Conservation (phyloP, 2,797 vertebrate genomes). For the Neosilurus hyrtlii region DNA sequence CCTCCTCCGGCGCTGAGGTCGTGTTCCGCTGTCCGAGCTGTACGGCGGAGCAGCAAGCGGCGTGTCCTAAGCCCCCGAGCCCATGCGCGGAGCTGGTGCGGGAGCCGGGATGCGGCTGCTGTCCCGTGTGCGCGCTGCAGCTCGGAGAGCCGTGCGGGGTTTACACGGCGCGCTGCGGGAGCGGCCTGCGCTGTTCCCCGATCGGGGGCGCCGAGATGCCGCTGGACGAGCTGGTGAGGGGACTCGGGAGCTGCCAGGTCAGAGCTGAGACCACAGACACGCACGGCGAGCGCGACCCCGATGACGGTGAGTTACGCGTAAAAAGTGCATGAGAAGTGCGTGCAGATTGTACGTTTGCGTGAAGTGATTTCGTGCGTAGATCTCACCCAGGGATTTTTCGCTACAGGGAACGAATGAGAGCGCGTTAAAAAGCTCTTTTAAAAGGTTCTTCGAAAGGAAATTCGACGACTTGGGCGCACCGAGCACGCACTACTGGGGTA, state of each 20-base stretch:
- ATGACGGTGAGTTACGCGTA: constrained; percentile 66
- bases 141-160: constrained; percentile 87
- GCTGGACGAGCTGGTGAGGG: constrained; percentile 83
- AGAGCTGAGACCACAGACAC: constrained; percentile 69
- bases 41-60: constrained; percentile 71
- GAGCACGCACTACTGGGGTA: not conserved
- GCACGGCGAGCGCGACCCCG: constrained; percentile 64
- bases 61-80: constrained; percentile 67
- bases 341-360: not conserved
- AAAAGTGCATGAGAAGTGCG: not conserved
- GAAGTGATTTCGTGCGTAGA: not conserved
- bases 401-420: not conserved
- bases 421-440: not conserved
- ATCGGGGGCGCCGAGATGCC: constrained; percentile 75
- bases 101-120: constrained; percentile 92
- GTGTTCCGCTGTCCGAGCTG: constrained; percentile 80
- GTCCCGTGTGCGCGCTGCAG: constrained; percentile 83
- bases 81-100: constrained; percentile 82
- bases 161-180: constrained; percentile 85
- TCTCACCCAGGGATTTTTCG: not conserved
- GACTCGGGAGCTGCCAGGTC: constrained; percentile 80
- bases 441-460: too few relatives aligned
- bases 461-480: not conserved
- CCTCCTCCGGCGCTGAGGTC: constrained; percentile 70
- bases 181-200: constrained; percentile 85